Conservation (phyloP, 2,888 invertebrate genomes). For the Micoletzkya japonica region DNA sequence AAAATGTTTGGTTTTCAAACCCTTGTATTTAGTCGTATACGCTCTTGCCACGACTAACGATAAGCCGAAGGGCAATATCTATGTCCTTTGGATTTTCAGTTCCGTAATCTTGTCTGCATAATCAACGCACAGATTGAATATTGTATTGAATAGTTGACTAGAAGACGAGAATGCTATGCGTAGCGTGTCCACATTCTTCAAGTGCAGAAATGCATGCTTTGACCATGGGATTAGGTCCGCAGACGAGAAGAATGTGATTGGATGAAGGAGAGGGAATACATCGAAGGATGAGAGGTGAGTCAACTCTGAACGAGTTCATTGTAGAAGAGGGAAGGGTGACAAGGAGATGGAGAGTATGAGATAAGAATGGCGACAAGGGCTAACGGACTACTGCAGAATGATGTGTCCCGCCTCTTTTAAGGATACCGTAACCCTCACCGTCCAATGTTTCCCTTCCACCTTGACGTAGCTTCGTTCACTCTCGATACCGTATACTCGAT, state of each 20-base stretch:
- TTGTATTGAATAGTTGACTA: no score
- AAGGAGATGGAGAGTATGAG: neutral
- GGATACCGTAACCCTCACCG: neutral
- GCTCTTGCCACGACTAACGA: no score
- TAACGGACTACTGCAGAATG: neutral
- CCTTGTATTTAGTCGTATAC: no score
- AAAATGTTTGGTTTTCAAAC: no score
- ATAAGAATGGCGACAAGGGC: neutral
- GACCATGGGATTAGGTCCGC: constrained; percentile 30
- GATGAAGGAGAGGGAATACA: constrained; percentile 1
- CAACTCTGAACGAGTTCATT: neutral
- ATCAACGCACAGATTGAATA: no score
- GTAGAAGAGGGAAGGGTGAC: neutral
- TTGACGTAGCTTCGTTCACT: neutral
- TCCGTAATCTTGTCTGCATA: no score
- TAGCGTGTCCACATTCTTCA: neutral
- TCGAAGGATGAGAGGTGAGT: neutral
- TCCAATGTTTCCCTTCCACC: constrained; percentile 5
- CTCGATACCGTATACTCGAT: constrained; percentile 13
- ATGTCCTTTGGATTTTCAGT: no score
- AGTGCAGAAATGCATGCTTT: constrained; percentile 6
- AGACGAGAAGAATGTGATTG: constrained; percentile 25
- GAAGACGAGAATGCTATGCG: constrained; percentile 12
- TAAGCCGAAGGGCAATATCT: no score
- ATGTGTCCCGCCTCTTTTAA: neutral